Evolutionary conservation across 1,140 invertebrate genomes (phyloP), one percentile per base, ranked within the genome.

Genomic region (Drosophila rufa): DNA sequence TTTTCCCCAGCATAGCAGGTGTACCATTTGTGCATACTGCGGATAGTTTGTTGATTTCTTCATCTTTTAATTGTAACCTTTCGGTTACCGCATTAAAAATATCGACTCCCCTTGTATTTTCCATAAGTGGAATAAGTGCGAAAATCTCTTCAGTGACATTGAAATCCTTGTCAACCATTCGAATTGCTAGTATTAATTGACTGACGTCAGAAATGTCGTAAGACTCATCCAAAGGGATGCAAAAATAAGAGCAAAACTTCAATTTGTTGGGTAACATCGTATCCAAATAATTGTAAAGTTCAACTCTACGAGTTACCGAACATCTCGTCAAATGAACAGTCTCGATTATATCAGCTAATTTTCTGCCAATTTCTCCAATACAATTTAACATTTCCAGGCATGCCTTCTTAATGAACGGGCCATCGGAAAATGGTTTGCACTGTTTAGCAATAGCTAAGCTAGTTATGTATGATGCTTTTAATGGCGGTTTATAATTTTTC

Each of bases 71-170:
- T 9, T 38, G 4, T 4, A 57, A 42, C 38, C 55, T 40, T 40
- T 27, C 51, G 15, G n/a, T 55, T 17, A 55, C 51, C 33, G 51
- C 51, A 55, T 55, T 38, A 55, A 55, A 55, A 17, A 55, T 55
- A 22, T 38, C 51, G 4, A 55, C 12, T 15, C 51, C 30, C 33
- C 14, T 55, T 8, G 51, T 55, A n/a, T 55, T 33, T 38, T 38
- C 15, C 5, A 38, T 5, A 40, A 55, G 51, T 7, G 36, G 36
- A 30, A 55, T 33, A 7, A 55, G 30, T 36, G 14, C 51, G 15
- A 55, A 15, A 55, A 55, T 38, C 12, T 55, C 33, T 55, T 30
- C 30, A 30, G 14, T 55, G 5, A 33, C 17, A 40, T 33, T 55
- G 11, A 55, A 55, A 8, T 33, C 7, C 3, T n/a, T 6, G 19